Evolutionary conservation across 1,140 invertebrate genomes (phyloP).

Genomic region (Ericerus pela): DNA sequence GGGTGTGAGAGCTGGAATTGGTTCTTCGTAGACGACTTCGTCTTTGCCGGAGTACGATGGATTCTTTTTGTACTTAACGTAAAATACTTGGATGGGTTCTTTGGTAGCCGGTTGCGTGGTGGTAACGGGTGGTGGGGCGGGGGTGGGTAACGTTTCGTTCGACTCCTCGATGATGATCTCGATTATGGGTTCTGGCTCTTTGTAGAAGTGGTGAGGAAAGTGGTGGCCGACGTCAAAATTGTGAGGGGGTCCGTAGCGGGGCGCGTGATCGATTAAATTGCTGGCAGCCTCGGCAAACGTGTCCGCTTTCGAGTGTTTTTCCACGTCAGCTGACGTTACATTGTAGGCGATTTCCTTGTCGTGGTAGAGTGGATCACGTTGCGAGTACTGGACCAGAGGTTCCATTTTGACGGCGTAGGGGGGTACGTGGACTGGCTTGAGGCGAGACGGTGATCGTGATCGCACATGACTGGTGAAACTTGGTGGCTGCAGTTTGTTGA

Average conservation of each 20-base stretch:
- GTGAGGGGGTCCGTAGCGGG: slow-evolving; percentile 15
- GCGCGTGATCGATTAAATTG: slow-evolving; percentile 3
- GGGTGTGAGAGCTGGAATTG: slow-evolving; percentile 54
- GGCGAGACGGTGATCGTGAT: neutral
- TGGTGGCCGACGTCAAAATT: slow-evolving; percentile 9
- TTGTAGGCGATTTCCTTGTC: slow-evolving; percentile 25
- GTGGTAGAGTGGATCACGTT: slow-evolving; percentile 57
- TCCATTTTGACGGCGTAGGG: slow-evolving; percentile 66
- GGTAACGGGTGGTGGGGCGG: slow-evolving; percentile 33
- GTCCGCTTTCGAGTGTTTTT: slow-evolving; percentile 22
- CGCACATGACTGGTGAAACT: neutral
- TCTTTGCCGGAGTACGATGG: slow-evolving; percentile 33
- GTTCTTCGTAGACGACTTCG: slow-evolving; percentile 54
- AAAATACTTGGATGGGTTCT: slow-evolving; percentile 67
- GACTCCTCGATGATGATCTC: slow-evolving; percentile 83
- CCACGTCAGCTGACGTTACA: slow-evolving; percentile 5
- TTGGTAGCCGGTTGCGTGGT: slow-evolving; percentile 33
- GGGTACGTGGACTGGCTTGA: slow-evolving; percentile 28
- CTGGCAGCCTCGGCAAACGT: slow-evolving; percentile 14
- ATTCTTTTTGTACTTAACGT: slow-evolving; percentile 74
- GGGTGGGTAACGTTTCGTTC: slow-evolving; percentile 56
- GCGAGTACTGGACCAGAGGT: slow-evolving; percentile 58
- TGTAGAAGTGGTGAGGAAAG: slow-evolving; percentile 43
- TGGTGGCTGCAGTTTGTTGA: slow-evolving; percentile 2
- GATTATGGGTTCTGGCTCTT: slow-evolving; percentile 73